Conservation (phyloP, 2,113 vertebrate genomes). For the Fukomys damarensis region DNA sequence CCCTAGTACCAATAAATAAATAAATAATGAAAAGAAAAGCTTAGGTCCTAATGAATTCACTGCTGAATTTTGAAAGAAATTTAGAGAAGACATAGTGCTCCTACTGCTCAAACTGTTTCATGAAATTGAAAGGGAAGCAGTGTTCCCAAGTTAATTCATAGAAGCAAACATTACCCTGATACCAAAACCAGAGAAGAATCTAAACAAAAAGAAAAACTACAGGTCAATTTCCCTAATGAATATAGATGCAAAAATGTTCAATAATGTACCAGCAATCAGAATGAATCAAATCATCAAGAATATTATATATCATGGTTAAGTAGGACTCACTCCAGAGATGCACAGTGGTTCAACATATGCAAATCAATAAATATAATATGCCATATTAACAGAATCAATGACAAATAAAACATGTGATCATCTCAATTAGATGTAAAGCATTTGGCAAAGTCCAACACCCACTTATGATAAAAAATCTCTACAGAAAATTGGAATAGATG, state of each 20-base stretch:
- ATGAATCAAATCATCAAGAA: background rate
- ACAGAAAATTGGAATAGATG: background rate
- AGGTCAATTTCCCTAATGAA: background rate
- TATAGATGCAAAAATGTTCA: background rate
- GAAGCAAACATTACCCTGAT: no score
- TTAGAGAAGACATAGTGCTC: no score
- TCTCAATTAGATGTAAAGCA: background rate
- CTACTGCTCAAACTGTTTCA: no score
- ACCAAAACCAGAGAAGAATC: no score
- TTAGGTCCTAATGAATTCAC: no score
- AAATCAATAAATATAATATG: background rate
- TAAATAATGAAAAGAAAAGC: no score
- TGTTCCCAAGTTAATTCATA: no score
- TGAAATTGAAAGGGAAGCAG: no score
- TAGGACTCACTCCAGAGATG: background rate
- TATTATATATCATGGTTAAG: background rate
- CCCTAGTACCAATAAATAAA: no score
- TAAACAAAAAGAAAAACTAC: background rate
- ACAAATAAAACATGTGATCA: no score
- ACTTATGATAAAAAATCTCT: background rate
- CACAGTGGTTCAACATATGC: background rate
- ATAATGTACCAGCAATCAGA: background rate
- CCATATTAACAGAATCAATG: background rate
- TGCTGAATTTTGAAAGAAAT: no score
- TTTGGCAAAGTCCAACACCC: background rate